Percentiles rank a stretch among this genome's conserved stretches.
phyloP scores from a whole-genome alignment of 2,113 vertebrate species.

The Etia nguti region DNA sequence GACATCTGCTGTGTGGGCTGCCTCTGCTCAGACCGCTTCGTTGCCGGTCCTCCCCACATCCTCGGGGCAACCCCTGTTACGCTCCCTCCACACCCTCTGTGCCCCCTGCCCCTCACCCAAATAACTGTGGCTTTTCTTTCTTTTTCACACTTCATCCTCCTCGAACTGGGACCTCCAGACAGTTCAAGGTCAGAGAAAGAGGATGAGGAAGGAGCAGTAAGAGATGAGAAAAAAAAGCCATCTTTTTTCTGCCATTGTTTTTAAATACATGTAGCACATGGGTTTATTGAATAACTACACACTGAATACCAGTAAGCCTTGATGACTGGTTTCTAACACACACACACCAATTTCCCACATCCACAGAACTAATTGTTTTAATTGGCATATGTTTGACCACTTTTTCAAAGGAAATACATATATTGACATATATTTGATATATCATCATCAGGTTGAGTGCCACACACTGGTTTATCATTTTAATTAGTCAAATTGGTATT shows the following conservation, averaged over 20 bases:
- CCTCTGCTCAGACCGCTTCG: slow-evolving; percentile 1
- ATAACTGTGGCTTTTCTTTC: slow-evolving; percentile 21
- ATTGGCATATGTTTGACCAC: fast-evolving
- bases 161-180: slow-evolving; percentile 18
- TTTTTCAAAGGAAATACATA: background rate
- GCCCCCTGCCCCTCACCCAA: background rate
- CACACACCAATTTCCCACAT: background rate
- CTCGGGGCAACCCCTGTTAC: slow-evolving; percentile 27
- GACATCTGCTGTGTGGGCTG: slow-evolving; percentile 61
- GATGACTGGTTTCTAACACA: background rate
- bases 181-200: slow-evolving; percentile 45
- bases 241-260: background rate
- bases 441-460: fast-evolving
- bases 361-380: background rate
- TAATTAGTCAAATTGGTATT: background rate
- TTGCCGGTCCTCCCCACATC: slow-evolving; percentile 18
- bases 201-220: background rate
- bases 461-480: background rate
- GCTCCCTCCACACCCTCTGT: slow-evolving; percentile 14
- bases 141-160: slow-evolving; percentile 53
- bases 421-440: background rate
- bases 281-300: background rate
- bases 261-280: background rate
- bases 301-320: background rate
- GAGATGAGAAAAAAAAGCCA: background rate